Evolutionary conservation across 2,888 invertebrate species (phyloP), one percentile per base, ranked within the genome.

Genomic region (Melolontha melolontha): DNA sequence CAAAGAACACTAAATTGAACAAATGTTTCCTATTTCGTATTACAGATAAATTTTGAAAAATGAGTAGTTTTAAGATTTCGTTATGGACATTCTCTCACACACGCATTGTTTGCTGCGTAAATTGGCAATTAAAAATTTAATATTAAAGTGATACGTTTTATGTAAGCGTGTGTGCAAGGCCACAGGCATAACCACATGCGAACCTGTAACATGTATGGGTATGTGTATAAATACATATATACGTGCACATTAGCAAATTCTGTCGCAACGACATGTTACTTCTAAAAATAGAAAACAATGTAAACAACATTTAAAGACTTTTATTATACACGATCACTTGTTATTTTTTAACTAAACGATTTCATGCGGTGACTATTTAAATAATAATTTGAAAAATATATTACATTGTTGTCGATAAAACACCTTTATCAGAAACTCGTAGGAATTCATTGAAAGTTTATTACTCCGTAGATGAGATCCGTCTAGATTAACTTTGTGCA

Each of bases 281-380:
- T 66, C 66, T 66, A 66, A 66, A 66, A 59, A 55, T 66, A 66
- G 66, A 44, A 54, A 52, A 52, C 52, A 64, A 54, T 52, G 52
- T 64, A 64, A 64, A 64, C 64, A 64, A 64, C 42, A 47, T 29
- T n/a, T 49, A 22, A 57, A 62, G 47, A 62, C 29, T 34, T 62
- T 34, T 47, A 47, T 47, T 34, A 47, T 62, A 27, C 27, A 27
- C 12, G 42, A 34, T 29, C 10, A 16, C 47, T 62, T 14, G 16
- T 54, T 5, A 17, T 49, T 49, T 11, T 47, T 59, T 16, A 16
- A n/a, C 47, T 62, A 62, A 62, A 47, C 34, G 34, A 14, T 42
- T 44, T 47, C 59, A 62, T 47, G 59, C 17, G 47, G 47, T 54
- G 17, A 16, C 6, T 6, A 1, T 29, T 29, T 11, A 29, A 52